Evolutionary conservation across 2,888 invertebrate genomes (phyloP), one percentile per base, ranked within the genome.

Genomic region (Nomada fucata): DNA sequence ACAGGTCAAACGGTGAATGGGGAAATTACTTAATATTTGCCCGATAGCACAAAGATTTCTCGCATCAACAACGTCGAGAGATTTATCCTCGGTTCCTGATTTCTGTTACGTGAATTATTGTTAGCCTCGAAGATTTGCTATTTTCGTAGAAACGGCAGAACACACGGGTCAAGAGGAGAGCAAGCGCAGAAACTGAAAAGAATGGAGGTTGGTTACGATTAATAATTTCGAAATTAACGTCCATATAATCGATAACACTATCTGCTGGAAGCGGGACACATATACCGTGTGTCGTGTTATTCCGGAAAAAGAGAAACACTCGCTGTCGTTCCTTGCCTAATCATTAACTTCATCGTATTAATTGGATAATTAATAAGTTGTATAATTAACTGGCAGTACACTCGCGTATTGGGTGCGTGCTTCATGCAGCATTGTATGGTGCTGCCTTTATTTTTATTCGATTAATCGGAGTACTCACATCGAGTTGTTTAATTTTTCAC

Each of bases 21-120:
- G 79, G 89, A 91, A 86, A 89, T 91, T 89, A 91, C 90, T 89
- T 91, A 91, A 90, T 89, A 86, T 81, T 84, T 82, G 86, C 83
- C 84, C 88, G 84, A 76, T 68, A 76, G 68, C 65, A 57, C 36
- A 74, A 63, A 50, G 67, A 57, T 83, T 78, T 42, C 67, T 61
- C 29, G 64, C n/a, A 73, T 74, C 74, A 59, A 26, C 70, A 76
- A 78, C 74, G 50, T 47, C 42, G 47, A 18, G 59, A 44, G 36
- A 72, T 78, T 50, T 68, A 23, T 69, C 61, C 44, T 29, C 75
- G 53, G 59, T 52, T 63, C 69, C 29, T 55, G 50, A 13, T 67
- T 57, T 76, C 53, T 36, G 47, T 71, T 64, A 18, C 36, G 71
- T 55, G 50, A 70, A 80, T 82, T 67, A 76, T 71, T 42, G 64